Evolutionary conservation across 2,888 invertebrate genomes (phyloP), one percentile per base, ranked within the genome.

Genomic region (Gastracanthus pulcherrimus): DNA sequence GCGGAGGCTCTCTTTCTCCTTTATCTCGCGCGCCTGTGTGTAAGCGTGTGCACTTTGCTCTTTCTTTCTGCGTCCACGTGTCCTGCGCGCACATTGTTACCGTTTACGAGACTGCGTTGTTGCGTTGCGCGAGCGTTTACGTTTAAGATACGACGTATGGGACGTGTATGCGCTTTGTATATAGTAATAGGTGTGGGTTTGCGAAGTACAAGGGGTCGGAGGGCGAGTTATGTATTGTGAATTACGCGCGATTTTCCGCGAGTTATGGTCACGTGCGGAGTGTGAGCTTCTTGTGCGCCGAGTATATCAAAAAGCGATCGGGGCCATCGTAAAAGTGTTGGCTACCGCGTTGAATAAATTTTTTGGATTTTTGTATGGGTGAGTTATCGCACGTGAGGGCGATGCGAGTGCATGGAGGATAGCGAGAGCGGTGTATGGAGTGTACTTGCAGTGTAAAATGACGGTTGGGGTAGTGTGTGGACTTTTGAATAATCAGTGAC

Each of bases 21-120:
- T 23, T 69, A 36, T 64, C 55, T n/a, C 70, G 26, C 38, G 58
- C n/a, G n/a, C n/a, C 45, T 67, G 74, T 72, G 38, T 67, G 7
- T 19, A 7, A 9, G 23, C 77, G 38, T 55, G 58, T 55, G 36
- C 48, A 76, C 38, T 64, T 23, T 26, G 13, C 38, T 70, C 55
- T n/a, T n/a, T n/a, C n/a, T n/a, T n/a, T n/a, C n/a, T n/a, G n/a
- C n/a, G n/a, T n/a, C n/a, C n/a, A n/a, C n/a, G n/a, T n/a, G 29
- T 31, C 55, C 34, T 75, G 69, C n/a, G 38, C 64, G 19, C 76
- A 80, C 83, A 80, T 84, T 84, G 82, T 80, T 83, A 80, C 75
- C 74, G n/a, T 86, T 89, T 88, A 89, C 88, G 88, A 86, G 72
- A 74, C n/a, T n/a, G 62, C 62, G 31, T 23, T 26, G 13, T 2